These are phyloP conservation scores for Odontesthes bonariensis DNA, from an alignment of 2,113 vertebrate genomes.

Conservation along the genomic window DNA sequence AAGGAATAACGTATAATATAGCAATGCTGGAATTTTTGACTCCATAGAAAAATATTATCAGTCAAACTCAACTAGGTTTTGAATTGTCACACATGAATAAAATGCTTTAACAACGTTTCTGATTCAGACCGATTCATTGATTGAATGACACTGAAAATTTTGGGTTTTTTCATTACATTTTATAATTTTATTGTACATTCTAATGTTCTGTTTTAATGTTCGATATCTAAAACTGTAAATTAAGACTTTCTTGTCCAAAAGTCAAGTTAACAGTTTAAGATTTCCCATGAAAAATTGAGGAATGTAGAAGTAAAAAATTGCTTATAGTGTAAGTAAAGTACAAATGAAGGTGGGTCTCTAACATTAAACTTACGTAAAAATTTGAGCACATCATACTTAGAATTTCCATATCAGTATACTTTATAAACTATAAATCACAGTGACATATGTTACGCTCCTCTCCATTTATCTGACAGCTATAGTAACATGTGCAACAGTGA, in stretches of 20 bases:
- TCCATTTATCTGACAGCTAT: constrained; percentile 1
- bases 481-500: neutral
- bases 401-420: too few species aligned
- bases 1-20: neutral
- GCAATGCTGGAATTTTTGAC: neutral
- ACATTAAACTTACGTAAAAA: too few species aligned
- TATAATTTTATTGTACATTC: neutral
- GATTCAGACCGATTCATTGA: neutral
- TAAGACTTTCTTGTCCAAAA: neutral
- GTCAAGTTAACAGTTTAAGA: neutral
- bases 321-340: too few species aligned
- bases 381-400: too few species aligned
- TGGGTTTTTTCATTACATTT: neutral
- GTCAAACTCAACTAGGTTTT: neutral
- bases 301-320: neutral
- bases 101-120: neutral
- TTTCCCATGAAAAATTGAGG: neutral
- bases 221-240: neutral
- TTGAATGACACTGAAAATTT: neutral
- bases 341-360: too few species aligned
- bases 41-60: too few species aligned
- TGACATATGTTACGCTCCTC: neutral
- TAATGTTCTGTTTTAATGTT: neutral
- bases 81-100: neutral
- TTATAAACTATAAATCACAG: neutral